Evolutionary conservation across 2,797 vertebrate species (phyloP).

Genomic region (Danio aesculapii): DNA sequence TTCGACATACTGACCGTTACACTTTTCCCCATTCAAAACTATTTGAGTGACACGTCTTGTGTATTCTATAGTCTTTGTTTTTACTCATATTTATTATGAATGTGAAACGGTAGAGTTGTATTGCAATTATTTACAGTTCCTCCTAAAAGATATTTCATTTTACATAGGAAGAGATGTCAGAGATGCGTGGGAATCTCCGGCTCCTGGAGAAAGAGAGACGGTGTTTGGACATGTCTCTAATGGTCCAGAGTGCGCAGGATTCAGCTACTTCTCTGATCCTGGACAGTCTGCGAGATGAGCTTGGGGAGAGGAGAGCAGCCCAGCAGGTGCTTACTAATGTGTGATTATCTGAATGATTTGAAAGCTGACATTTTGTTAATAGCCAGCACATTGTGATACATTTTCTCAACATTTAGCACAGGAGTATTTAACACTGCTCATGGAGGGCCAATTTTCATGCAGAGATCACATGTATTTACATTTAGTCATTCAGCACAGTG

Average conservation of each 20-base stretch:
- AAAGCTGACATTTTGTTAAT: background rate
- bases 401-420: background rate
- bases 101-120: background rate
- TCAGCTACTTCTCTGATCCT: constrained; percentile 76
- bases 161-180: constrained; percentile 86
- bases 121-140: background rate
- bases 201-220: constrained; percentile 83
- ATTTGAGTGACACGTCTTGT: no score
- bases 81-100: background rate
- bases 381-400: background rate
- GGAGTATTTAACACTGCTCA: background rate
- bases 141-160: background rate
- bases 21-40: no score
- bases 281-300: constrained; percentile 76
- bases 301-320: constrained; percentile 60
- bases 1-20: no score
- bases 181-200: constrained; percentile 80
- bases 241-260: constrained; percentile 82
- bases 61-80: no score
- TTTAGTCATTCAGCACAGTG: no score
- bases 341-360: background rate
- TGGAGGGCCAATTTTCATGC: background rate
- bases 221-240: constrained; percentile 80
- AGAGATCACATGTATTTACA: background rate
- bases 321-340: constrained; percentile 71